phyloP scores from a whole-genome alignment of 92 coral and sea anemone genomes.

The Porites evermanni region DNA sequence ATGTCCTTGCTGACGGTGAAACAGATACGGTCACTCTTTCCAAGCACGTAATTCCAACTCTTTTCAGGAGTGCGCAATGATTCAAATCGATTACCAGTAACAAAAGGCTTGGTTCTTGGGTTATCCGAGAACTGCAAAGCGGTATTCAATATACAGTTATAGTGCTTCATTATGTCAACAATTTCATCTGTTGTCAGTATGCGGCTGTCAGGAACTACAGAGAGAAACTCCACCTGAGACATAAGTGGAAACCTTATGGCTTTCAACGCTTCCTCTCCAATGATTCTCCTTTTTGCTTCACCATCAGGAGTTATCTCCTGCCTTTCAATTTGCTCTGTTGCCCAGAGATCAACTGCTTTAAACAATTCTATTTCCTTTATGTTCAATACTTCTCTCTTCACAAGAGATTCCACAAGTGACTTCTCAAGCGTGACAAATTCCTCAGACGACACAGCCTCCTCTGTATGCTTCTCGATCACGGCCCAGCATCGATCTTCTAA shows the following conservation, averaged over 20 bases:
- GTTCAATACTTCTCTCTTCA: constrained; percentile 53
- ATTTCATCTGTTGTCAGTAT: constrained; percentile 10
- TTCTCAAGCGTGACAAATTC: constrained; percentile 46
- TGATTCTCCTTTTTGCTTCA: constrained; percentile 49
- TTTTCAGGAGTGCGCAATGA: neutral
- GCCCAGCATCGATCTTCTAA: constrained; percentile 64
- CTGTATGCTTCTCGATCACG: constrained; percentile 43
- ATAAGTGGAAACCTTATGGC: constrained; percentile 38
- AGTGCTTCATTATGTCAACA: neutral
- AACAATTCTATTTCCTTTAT: constrained; percentile 63
- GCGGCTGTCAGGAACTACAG: constrained; percentile 13
- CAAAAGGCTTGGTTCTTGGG: neutral
- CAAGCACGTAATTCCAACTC: neutral
- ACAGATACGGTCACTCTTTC: neutral
- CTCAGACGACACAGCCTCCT: constrained; percentile 46
- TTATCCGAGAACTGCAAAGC: neutral
- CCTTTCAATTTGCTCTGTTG: constrained; percentile 25
- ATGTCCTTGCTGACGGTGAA: constrained; percentile 8
- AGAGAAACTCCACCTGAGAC: constrained; percentile 19
- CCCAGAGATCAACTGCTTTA: constrained; percentile 71
- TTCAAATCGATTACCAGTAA: neutral
- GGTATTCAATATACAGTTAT: neutral
- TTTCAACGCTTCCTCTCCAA: constrained; percentile 53
- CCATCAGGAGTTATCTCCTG: constrained; percentile 1
- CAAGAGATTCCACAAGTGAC: constrained; percentile 49